These are phyloP conservation scores for Agelas oroides DNA, from an alignment of 37 sponge, comb jelly and placozoan species.

Conservation along the genomic window DNA sequence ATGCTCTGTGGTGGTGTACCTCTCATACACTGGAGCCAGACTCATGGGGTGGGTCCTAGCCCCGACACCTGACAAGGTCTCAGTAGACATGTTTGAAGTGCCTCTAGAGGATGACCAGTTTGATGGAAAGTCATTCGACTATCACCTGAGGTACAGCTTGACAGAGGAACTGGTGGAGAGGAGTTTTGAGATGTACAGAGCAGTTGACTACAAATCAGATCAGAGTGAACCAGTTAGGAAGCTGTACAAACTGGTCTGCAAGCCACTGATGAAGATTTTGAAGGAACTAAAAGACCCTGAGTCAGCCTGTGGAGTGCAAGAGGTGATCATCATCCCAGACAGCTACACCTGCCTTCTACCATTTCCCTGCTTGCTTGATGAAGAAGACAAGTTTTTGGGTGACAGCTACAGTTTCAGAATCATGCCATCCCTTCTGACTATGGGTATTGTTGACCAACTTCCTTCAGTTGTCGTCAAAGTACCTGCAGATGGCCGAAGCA, in stretches of 20 bases:
- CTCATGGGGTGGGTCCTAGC: conserved; percentile 69
- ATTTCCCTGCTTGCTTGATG: conserved; percentile 47
- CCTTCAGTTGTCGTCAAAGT: conserved; percentile 7
- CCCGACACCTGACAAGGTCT: conserved; percentile 15
- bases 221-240: conserved; percentile 39
- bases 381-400: conserved; percentile 58
- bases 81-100: conserved; percentile 50
- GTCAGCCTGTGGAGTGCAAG: neutral
- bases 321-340: conserved; percentile 65
- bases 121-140: conserved; percentile 65
- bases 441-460: conserved; percentile 51
- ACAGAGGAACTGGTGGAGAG: conserved; percentile 48
- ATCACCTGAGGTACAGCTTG: conserved; percentile 60
- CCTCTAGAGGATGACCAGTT: conserved; percentile 57
- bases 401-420: conserved; percentile 52
- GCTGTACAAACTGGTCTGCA: conserved; percentile 56
- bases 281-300: neutral
- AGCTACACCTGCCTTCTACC: conserved; percentile 69
- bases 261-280: conserved; percentile 39
- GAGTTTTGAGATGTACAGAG: conserved; percentile 46
- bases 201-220: conserved; percentile 16
- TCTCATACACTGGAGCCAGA: conserved; percentile 69
- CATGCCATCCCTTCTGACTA: conserved; percentile 65
- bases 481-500: conserved; percentile 4
- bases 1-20: conserved; percentile 43